Evolutionary conservation across 2,888 invertebrate species (phyloP).

Genomic region (Gnatocerus cornutus): DNA sequence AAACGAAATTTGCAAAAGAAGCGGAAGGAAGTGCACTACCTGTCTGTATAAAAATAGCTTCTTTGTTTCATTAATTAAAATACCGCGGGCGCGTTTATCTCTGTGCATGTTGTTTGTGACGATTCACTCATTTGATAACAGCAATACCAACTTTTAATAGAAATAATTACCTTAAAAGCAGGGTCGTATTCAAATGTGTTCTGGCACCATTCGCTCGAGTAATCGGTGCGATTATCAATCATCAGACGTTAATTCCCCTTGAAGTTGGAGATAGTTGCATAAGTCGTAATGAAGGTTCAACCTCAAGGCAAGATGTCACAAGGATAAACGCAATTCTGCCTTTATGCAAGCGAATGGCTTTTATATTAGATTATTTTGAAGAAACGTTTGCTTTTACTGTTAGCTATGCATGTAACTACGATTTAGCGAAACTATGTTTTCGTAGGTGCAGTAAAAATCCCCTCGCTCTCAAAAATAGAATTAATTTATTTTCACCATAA

Average conservation of each 20-base stretch:
- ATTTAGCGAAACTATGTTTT: conserved; percentile 53
- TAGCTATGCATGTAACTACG: conserved; percentile 54
- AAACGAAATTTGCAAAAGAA: background rate
- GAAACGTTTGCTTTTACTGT: conserved; percentile 53
- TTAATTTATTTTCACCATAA: conserved; percentile 56
- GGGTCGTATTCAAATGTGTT: conserved; percentile 5
- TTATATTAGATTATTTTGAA: conserved; percentile 55
- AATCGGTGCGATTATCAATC: conserved; percentile 35
- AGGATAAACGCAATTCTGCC: conserved; percentile 32
- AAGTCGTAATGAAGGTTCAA: conserved; percentile 20
- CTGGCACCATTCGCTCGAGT: background rate
- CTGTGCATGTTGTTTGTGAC: conserved; percentile 3
- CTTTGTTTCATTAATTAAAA: background rate
- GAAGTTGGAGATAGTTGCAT: conserved; percentile 18
- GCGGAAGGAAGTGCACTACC: too few species aligned
- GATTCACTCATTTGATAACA: conserved; percentile 1
- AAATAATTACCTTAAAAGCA: conserved; percentile 21
- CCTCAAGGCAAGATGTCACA: conserved; percentile 14
- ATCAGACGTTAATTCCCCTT: conserved; percentile 23
- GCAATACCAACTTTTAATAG: conserved; percentile 14
- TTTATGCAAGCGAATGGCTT: conserved; percentile 55
- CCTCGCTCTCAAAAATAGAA: conserved; percentile 50
- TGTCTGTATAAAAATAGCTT: too few species aligned
- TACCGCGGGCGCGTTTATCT: background rate
- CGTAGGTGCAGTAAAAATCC: conserved; percentile 33